These are phyloP conservation scores for Parazoanthus darwini DNA, from an alignment of 92 coral and sea anemone species.

Conservation along the genomic window DNA sequence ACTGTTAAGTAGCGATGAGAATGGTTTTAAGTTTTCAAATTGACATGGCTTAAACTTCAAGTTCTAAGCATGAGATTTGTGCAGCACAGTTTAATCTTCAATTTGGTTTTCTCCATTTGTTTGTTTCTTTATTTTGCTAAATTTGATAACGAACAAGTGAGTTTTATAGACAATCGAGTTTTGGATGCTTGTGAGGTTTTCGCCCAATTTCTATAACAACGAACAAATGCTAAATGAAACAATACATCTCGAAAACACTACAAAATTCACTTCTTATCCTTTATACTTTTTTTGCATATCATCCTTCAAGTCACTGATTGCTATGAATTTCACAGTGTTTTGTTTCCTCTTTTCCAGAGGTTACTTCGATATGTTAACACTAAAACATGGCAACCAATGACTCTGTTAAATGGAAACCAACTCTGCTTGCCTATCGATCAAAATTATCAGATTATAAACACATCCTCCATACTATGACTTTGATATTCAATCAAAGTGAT, in stretches of 20 bases:
- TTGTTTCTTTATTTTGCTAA: conserved; percentile 7
- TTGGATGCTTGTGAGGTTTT: conserved; percentile 26
- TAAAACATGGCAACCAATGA: neutral
- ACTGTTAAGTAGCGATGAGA: neutral
- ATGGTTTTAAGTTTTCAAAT: neutral
- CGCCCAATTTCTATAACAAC: conserved; percentile 34
- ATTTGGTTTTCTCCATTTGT: neutral
- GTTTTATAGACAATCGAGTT: conserved; percentile 1
- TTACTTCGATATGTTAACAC: neutral
- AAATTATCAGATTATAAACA: conserved; percentile 1
- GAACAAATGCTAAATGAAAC: conserved; percentile 14
- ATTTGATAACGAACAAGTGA: neutral
- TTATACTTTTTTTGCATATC: neutral
- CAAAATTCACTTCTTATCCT: neutral
- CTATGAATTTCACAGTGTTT: neutral
- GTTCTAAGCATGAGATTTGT: neutral
- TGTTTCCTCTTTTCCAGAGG: neutral
- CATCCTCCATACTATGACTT: neutral
- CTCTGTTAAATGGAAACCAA: neutral
- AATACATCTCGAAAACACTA: conserved; percentile 5
- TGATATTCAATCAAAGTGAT: neutral
- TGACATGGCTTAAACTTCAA: neutral
- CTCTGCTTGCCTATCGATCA: neutral
- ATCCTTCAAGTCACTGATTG: neutral
- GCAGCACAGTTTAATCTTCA: neutral